Base-by-base conservation (phyloP, 2,797 vertebrate species). In the Notolabrus celidotus region DNA sequence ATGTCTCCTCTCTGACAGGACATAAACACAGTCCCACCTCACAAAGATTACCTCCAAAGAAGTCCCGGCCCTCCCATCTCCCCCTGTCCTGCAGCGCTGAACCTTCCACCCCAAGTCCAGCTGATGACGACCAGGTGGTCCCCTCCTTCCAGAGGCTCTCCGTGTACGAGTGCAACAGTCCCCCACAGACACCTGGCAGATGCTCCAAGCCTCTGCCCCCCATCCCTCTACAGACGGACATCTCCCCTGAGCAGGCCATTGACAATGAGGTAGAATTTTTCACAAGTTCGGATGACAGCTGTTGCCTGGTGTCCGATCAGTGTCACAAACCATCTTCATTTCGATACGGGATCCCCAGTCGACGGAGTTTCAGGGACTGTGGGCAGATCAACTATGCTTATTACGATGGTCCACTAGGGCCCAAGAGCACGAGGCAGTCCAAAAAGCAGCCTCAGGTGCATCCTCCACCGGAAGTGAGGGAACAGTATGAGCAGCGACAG, bases 301-400 rank as follows among this genome's bases (percentile, higher is more conserved):
- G 85, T 54, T 85, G 90, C 78, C 85, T 95, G 69, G 92, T 95
- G 62, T 87, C 93, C 0, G 88, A 93, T 42, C 77, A 86, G 15
- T 87, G 74, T 60, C 61, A 85, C 50, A 92, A 92, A 71, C 74
- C 92, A 11, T 89, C 93, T 9, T 63, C 89, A 25, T 96, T 98
- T 85, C 93, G 92, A 39, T 91, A 92, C 0, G 90, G 91, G 2
- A 82, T 74, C 60, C 92, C 93, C 0, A 91, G 93, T 72, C 90
- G 94, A 31, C 92, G 95, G 61, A 98, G 98, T 92, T 96, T 98
- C 74, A 92, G 96, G 51, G 94, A 95, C 54, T 95, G 93, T 0
- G 98, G 97, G 53, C 95, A 96, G 67, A 95, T 98, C 80, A 99
- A 99, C 80, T 95, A 95, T 0, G 98, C 96, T 0, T 99, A 98